Percentiles rank a stretch among this genome's conserved stretches.
phyloP scores from a whole-genome alignment of 2,797 vertebrate species.

The Clarias pachynema region DNA sequence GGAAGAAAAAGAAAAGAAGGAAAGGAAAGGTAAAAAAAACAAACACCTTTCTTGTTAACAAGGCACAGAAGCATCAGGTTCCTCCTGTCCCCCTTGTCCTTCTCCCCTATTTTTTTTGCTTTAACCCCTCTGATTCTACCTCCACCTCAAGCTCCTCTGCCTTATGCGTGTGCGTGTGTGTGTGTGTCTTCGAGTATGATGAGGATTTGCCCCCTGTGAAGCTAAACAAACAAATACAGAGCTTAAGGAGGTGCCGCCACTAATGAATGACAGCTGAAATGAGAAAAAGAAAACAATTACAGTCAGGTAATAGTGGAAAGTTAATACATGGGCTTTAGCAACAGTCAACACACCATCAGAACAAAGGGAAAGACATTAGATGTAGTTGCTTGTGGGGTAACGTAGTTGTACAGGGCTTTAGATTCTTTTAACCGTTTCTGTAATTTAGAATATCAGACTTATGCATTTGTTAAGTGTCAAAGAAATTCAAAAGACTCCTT shows the following conservation, averaged over 20 bases:
- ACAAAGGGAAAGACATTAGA: constrained; percentile 20
- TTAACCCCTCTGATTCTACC: constrained; percentile 14
- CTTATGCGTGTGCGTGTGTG: constrained; percentile 21
- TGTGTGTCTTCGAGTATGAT: constrained; percentile 42
- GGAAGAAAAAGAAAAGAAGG: constrained; percentile 58
- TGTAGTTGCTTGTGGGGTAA: constrained; percentile 6
- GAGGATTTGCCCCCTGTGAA: constrained; percentile 43
- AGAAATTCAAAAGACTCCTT: background rate
- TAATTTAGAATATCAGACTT: background rate
- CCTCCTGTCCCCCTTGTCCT: constrained; percentile 44
- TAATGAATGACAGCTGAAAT: constrained; percentile 58
- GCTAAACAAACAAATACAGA: constrained; percentile 56
- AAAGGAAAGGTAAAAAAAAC: constrained; percentile 58
- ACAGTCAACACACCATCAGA: constrained; percentile 14
- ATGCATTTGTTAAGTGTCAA: background rate
- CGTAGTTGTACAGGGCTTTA: constrained; percentile 6
- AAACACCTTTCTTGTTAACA: constrained; percentile 62
- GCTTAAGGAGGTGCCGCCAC: constrained; percentile 49
- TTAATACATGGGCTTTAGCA: constrained; percentile 24
- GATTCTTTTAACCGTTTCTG: background rate
- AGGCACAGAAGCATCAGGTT: constrained; percentile 57
- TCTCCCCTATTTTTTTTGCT: constrained; percentile 17
- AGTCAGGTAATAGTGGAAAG: constrained; percentile 38
- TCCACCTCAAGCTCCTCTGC: constrained; percentile 2
- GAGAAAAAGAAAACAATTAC: constrained; percentile 30